These are phyloP conservation scores for Aphelenchoides besseyi DNA, from an alignment of 1,140 invertebrate genomes.

Conservation along the genomic window DNA sequence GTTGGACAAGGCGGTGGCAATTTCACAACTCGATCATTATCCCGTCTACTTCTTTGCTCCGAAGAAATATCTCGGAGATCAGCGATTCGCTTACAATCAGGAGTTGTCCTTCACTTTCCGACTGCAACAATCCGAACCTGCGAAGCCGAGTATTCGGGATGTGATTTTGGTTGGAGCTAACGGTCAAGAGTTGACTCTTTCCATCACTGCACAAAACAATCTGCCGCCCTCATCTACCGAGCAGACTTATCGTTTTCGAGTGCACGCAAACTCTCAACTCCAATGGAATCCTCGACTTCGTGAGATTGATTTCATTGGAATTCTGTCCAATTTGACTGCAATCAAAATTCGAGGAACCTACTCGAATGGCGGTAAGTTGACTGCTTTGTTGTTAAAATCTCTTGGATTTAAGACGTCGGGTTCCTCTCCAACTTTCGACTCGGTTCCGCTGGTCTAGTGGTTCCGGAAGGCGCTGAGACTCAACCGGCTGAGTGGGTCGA, in stretches of 20 bases:
- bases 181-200: constrained; percentile 74
- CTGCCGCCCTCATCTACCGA: constrained; percentile 72
- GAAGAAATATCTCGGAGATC: constrained; percentile 76
- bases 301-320: constrained; percentile 80
- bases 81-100: constrained; percentile 88
- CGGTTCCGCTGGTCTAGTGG: constrained; percentile 7
- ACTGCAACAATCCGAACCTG: too few species aligned
- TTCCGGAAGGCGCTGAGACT: constrained; percentile 66
- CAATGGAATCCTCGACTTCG: constrained; percentile 84
- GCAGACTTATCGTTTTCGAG: constrained; percentile 72
- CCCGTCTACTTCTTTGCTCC: constrained; percentile 14
- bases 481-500: constrained; percentile 83
- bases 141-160: too few species aligned
- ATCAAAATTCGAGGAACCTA: constrained; percentile 90
- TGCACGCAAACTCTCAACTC: constrained; percentile 85
- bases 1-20: constrained; percentile 75
- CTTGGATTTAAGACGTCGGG: constrained; percentile 38
- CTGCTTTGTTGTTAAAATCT: constrained; percentile 7
- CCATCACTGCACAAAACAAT: constrained; percentile 87
- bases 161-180: constrained; percentile 79
- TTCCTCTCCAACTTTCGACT: constrained; percentile 47
- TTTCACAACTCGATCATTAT: constrained; percentile 69
- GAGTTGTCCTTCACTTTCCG: constrained; percentile 78
- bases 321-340: constrained; percentile 84
- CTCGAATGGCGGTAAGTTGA: constrained; percentile 69